Percentiles rank a stretch among this genome's conserved stretches.
phyloP scores from a whole-genome alignment of 2,888 invertebrate species.

The Stenchaetothrips biformis region DNA sequence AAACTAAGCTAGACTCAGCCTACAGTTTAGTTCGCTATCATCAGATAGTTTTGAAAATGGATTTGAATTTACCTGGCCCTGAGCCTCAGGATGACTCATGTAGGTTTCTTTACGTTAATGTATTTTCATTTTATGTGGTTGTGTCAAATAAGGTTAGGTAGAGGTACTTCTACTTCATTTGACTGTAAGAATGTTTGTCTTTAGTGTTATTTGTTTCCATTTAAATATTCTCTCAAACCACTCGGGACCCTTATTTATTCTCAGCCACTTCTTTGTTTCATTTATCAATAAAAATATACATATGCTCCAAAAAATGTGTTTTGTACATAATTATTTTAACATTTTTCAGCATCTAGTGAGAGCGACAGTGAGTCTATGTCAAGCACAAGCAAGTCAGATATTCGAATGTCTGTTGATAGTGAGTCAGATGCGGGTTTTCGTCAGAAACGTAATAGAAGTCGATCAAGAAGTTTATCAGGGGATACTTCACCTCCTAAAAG shows the following conservation, averaged over 20 bases:
- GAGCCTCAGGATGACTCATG: background rate
- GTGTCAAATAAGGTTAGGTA: background rate
- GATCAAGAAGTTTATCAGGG: background rate
- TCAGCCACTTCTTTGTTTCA: background rate
- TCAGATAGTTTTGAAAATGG: background rate
- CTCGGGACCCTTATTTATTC: background rate
- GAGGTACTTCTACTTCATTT: background rate
- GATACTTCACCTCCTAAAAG: background rate
- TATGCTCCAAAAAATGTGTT: background rate
- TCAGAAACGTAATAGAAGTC: background rate
- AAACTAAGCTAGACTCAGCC: background rate
- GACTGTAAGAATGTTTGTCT: background rate
- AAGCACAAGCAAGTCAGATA: slow-evolving; percentile 7
- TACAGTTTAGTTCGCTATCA: background rate
- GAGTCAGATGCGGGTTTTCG: background rate
- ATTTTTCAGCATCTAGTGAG: background rate
- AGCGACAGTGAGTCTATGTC: background rate
- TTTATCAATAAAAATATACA: background rate
- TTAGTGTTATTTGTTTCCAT: background rate
- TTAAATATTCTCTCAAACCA: background rate
- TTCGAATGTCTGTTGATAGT: background rate
- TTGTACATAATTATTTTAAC: background rate
- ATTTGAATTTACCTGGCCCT: background rate
- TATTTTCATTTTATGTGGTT: background rate
- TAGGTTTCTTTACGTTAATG: background rate